Evolutionary conservation across 2,113 vertebrate genomes (phyloP), one percentile per base, ranked within the genome.

Genomic region (Corydoras sp.): DNA sequence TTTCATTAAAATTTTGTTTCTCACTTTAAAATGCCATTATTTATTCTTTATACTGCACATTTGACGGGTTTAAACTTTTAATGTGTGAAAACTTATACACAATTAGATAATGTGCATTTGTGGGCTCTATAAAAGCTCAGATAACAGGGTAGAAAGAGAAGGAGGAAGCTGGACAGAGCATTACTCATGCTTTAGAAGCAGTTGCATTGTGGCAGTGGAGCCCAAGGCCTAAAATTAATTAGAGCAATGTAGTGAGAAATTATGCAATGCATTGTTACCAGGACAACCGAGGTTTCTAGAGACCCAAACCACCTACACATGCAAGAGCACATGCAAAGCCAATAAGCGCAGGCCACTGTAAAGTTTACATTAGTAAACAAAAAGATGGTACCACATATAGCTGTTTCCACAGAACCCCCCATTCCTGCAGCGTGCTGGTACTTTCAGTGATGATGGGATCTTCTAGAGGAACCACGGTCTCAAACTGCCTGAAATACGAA

Each of bases 371-470:
- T 35, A 13, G 54, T 35, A 2, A 24, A 24, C 18, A 24, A 54
- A 58, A 48, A 50, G 18, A 71, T 80, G 90, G 91, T 86, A 98
- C 96, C 93, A 98, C 95, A 84, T 95, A 99, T 12, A 99, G 91
- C 84, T 99, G 94, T 80, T 98, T 99, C 96, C 96, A 98, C 69
- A 99, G 83, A 71, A 95, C 85, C 0, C 93, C 91, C 96, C 96
- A 99, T 90, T 99, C 96, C 86, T 98, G 95, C 71, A 99, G 89
- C 0, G 96, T 97, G 32, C 92, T 87, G 83, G 96, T 98, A 80
- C 95, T 95, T 86, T 99, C 96, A 68, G 95, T 97, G 85, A 97
- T 94, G 58, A 98, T 92, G 60, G 92, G 93, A 85, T 98, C 96
- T 91, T 99, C 96, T 2, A 97, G 91, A 3, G 95, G 96, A 79